A percentile compares a stretch with the other conserved stretches of the same genome.
Conservation (phyloP, 2,113 vertebrate species). For the Myocastor coypus region DNA sequence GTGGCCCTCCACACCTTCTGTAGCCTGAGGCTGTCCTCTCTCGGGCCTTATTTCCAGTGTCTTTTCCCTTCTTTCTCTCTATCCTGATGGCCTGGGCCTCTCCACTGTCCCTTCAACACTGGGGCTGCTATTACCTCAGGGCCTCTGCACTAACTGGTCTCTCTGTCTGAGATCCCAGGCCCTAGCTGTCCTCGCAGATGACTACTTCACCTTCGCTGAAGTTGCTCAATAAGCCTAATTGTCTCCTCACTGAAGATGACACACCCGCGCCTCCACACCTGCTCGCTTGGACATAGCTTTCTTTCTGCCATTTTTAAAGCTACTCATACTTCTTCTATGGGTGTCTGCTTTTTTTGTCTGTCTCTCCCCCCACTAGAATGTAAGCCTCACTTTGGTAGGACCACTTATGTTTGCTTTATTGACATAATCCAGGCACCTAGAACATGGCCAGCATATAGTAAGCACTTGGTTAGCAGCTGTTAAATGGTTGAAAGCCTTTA, state of each 20-base stretch:
- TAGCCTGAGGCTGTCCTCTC: background rate
- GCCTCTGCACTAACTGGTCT: background rate
- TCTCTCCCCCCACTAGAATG: background rate
- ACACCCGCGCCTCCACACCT: background rate
- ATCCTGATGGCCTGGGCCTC: background rate
- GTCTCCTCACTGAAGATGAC: background rate
- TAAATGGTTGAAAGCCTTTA: background rate
- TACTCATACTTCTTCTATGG: background rate
- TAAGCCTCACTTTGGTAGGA: background rate
- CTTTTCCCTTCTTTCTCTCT: background rate
- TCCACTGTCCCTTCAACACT: background rate
- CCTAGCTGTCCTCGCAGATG: too few species aligned
- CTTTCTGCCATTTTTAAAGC: background rate
- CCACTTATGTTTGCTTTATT: background rate
- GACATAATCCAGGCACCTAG: background rate
- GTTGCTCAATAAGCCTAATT: background rate
- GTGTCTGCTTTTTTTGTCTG: background rate
- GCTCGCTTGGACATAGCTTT: background rate
- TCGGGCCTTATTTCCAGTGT: background rate
- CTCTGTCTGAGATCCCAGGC: background rate
- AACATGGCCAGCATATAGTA: background rate
- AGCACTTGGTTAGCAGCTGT: background rate
- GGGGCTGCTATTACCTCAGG: background rate
- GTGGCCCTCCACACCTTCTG: background rate
- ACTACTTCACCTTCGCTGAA: background rate